Base-by-base conservation (phyloP, 2,888 invertebrate species). In the Syritta pipiens region DNA sequence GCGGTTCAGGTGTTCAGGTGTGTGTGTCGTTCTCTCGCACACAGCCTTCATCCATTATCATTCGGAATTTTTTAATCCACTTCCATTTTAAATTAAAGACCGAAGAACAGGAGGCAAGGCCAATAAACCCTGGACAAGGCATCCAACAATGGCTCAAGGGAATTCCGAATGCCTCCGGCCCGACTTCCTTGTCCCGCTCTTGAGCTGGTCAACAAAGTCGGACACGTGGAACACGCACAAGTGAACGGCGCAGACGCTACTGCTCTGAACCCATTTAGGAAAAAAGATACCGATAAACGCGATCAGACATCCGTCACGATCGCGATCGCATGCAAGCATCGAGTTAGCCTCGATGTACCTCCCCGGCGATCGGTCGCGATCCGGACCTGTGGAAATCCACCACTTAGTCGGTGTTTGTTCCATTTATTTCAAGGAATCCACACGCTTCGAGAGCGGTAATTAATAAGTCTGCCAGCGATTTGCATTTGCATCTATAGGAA, bases 401-500 rank as follows among this genome's bases (percentile, higher is more conserved):
- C 14, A 51, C 17, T 49, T 35, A 14, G 35, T 69, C 48, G 35
- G 4, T 57, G 48, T 55, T 55, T 75, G 32, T 49, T 62, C 37
- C 37, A 74, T 40, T 62, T 55, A 69, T 37, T 55, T 63, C 51
- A 59, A 76, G 63, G 71, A 69, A 46, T 71, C 49, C 51, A 28
- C 44, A 44, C 14, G 71, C 17, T 59, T 67, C 67, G 37, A 63
- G 76, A 44, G 7, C 48, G 30, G 22, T 69, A 62, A 76, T 62
- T 75, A 69, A 75, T 75, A 75, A 62, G 55, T 44, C 60, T 35
- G 53, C 62, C 28, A 63, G 28, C 57, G 63, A 71, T 76, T 76
- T 71, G 71, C 76, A 76, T 76, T n/a, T n/a, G 60, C 12, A 19
- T 37, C 57, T 76, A 57, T 63, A 76, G 76, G 76, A 76, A 76